Evolutionary conservation across 2,797 vertebrate species (phyloP).

Genomic region (Gorsachius magnificus): DNA sequence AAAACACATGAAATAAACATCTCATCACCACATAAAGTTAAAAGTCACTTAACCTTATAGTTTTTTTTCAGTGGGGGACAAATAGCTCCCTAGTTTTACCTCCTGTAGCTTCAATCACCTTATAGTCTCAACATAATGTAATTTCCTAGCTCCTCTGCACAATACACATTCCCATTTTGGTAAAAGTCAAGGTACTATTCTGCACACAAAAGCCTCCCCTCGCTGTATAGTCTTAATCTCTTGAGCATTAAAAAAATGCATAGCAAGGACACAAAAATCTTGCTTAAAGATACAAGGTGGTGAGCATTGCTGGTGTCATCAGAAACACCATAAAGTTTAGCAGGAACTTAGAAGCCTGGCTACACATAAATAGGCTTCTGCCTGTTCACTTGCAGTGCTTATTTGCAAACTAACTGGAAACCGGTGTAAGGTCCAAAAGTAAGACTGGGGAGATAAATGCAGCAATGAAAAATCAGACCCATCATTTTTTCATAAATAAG

Average conservation of each 20-base stretch:
- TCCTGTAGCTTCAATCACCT: neutral
- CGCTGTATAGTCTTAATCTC: neutral
- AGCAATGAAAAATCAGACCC: neutral
- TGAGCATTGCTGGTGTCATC: neutral
- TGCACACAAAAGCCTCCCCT: neutral
- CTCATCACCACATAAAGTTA: neutral
- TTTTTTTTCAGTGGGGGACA: neutral
- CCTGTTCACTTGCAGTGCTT: neutral
- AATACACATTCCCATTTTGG: neutral
- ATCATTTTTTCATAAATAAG: neutral
- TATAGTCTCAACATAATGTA: neutral
- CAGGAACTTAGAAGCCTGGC: neutral
- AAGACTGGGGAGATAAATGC: neutral
- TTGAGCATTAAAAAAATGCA: neutral
- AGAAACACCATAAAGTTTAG: neutral
- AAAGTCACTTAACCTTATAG: neutral
- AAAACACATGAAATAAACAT: neutral
- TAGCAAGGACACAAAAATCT: neutral
- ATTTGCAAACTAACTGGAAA: neutral
- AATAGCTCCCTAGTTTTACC: neutral
- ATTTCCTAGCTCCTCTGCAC: neutral
- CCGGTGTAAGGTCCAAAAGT: neutral
- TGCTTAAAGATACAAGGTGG: neutral
- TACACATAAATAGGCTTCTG: neutral
- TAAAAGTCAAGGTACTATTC: neutral